Evolutionary conservation across 2,888 invertebrate species (phyloP), one percentile per base, ranked within the genome.

Genomic region (Cheilosia vernalis): DNA sequence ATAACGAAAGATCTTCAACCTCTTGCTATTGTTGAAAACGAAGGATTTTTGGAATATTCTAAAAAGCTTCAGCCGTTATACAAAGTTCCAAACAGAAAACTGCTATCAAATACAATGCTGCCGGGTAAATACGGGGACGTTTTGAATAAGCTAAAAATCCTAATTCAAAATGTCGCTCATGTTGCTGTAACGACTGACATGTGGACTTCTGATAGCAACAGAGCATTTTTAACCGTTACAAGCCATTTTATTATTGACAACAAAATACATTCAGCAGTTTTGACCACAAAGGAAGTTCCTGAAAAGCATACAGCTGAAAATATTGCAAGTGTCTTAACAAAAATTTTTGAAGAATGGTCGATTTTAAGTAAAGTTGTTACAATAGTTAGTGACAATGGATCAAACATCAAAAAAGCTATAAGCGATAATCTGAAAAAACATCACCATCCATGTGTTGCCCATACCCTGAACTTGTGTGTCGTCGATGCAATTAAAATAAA

Each of bases 381-480:
- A 1, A 53, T 67, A 15, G 61, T 67, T 19, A 77, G 66, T 58
- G 58, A 66, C 10, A 37, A 37, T 3, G 33, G 10, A 37, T 10
- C 10, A 3, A 37, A 10, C 10, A 37, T 3, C n/a, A 37, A 37
- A 51, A 77, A 77, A 33, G 44, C 53, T 19, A 69, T 55, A 24
- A 60, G 30, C 27, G 63, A 73, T 2, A 33, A 53, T 58, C 51
- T 56, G 51, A 66, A 21, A 33, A 78, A 78, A 55, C 61, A 70
- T 30, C 78, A 70, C 30, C 61, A 21, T 21, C 21, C 21, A 21
- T 21, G 21, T 21, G 21, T 21, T 21, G 21, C 21, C 21, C 21
- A 21, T 21, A 21, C 21, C 21, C 2, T 21, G 21, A 21, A 21
- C 21, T 21, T 21, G 2, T 21, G 21, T 21, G 21, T 21, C 1